Conservation (phyloP, 2,888 invertebrate genomes). For the Chymomyza fuscimana region DNA sequence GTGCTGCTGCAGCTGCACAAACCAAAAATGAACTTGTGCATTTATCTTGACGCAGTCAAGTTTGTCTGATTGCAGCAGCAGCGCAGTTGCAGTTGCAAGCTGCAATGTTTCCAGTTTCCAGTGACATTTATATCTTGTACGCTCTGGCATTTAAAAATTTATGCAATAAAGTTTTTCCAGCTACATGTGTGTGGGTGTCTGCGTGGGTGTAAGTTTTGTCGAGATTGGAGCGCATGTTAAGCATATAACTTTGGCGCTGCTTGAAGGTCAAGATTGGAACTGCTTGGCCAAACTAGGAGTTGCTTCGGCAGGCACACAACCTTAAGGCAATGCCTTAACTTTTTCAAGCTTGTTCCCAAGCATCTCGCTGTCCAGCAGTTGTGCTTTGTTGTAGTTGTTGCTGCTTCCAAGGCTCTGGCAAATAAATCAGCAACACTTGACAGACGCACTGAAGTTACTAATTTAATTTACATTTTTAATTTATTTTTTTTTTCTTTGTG, state of each 20-base stretch:
- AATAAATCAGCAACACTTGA: conserved; percentile 75
- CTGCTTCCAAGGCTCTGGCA: conserved; percentile 43
- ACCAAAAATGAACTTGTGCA: conserved; percentile 72
- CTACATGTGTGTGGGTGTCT: conserved; percentile 19
- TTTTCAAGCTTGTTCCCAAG: neutral
- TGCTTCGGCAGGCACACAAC: neutral
- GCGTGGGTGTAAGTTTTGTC: conserved; percentile 25
- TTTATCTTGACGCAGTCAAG: conserved; percentile 69
- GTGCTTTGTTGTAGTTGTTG: neutral
- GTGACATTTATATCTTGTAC: conserved; percentile 69
- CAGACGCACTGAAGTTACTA: conserved; percentile 73
- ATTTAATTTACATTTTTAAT: conserved; percentile 78
- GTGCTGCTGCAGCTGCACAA: neutral
- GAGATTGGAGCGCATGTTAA: conserved; percentile 25
- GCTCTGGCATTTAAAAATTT: conserved; percentile 67
- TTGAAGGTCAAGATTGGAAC: conserved; percentile 4
- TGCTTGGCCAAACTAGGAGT: neutral
- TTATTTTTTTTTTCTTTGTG: conserved; percentile 50
- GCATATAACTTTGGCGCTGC: conserved; percentile 6
- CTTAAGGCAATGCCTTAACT: neutral
- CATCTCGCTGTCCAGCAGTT: neutral
- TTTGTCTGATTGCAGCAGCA: conserved; percentile 65
- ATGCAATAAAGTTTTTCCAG: conserved; percentile 64
- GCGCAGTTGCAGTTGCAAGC: conserved; percentile 4
- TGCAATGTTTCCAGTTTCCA: conserved; percentile 67